These are phyloP conservation scores for Helicorthomorpha holstii DNA, from an alignment of 1,140 invertebrate genomes.

Conservation along the genomic window DNA sequence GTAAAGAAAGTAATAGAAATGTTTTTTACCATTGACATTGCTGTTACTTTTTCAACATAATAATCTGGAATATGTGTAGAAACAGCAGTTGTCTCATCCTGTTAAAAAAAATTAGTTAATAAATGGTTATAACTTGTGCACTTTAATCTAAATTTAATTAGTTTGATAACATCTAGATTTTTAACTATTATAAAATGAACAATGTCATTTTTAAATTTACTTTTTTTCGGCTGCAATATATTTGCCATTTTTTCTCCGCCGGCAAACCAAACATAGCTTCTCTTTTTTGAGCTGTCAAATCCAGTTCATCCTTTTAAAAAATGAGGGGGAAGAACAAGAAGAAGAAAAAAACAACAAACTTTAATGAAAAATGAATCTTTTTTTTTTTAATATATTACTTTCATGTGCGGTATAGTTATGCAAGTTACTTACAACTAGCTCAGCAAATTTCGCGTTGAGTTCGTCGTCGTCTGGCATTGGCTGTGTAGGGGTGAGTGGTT, in stretches of 20 bases:
- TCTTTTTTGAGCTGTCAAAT: constrained; percentile 79
- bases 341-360: constrained; percentile 6
- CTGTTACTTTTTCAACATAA: constrained; percentile 66
- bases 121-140: too few species aligned
- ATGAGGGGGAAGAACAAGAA: constrained; percentile 2
- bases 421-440: constrained; percentile 55
- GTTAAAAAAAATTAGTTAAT: too few species aligned
- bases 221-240: constrained; percentile 74
- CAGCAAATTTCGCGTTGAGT: constrained; percentile 80
- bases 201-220: neutral
- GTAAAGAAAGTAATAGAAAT: constrained; percentile 9
- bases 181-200: neutral
- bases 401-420: neutral
- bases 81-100: constrained; percentile 33
- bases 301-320: constrained; percentile 63
- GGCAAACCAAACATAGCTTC: constrained; percentile 80
- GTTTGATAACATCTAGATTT: neutral
- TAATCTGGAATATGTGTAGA: constrained; percentile 61
- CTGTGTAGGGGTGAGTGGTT: constrained; percentile 66
- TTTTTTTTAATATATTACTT: too few species aligned
- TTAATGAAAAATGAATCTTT: too few species aligned
- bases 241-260: constrained; percentile 92
- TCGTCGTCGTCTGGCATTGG: constrained; percentile 86
- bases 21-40: constrained; percentile 50
- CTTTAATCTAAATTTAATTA: constrained; percentile 1